These are phyloP conservation scores for Trissonchulus sp. DNA, from an alignment of 2,888 invertebrate species.

Conservation along the genomic window DNA sequence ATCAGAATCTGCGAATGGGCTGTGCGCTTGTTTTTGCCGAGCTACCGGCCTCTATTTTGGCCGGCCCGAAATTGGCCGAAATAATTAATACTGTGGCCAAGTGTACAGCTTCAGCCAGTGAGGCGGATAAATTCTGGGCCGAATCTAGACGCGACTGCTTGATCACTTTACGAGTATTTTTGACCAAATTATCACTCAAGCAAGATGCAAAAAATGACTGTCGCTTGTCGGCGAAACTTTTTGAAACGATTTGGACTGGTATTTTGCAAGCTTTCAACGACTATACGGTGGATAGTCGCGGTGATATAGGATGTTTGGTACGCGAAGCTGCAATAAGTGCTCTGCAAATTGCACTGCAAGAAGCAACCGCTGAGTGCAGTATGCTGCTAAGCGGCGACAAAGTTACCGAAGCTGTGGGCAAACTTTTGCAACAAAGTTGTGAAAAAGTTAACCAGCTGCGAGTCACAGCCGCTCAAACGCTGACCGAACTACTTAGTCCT, in stretches of 20 bases:
- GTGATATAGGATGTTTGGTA: slow-evolving; percentile 94
- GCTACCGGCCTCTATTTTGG: not conserved
- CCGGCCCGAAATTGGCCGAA: not conserved
- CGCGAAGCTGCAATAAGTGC: slow-evolving; percentile 80
- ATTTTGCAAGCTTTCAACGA: slow-evolving; percentile 72
- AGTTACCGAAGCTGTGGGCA: slow-evolving; percentile 62
- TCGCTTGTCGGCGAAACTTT: not conserved
- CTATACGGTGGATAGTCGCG: slow-evolving; percentile 79
- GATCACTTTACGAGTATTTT: slow-evolving; percentile 67
- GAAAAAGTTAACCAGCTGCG: slow-evolving; percentile 73
- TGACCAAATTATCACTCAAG: slow-evolving; percentile 58
- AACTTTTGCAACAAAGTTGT: slow-evolving; percentile 78
- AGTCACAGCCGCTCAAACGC: not conserved
- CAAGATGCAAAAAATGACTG: not conserved
- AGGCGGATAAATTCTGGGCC: slow-evolving; percentile 69
- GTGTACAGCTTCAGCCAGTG: slow-evolving; percentile 53
- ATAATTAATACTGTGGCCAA: not conserved
- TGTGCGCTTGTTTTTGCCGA: not conserved
- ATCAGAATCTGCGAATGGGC: not conserved
- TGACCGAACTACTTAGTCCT: not conserved
- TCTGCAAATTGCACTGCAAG: slow-evolving; percentile 54
- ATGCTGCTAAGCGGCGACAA: too few species aligned
- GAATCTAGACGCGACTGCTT: slow-evolving; percentile 78
- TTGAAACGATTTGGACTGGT: slow-evolving; percentile 45
- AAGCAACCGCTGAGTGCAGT: too few species aligned